Evolutionary conservation across 2,797 vertebrate species (phyloP).

Genomic region (Heterohyrax brucei): DNA sequence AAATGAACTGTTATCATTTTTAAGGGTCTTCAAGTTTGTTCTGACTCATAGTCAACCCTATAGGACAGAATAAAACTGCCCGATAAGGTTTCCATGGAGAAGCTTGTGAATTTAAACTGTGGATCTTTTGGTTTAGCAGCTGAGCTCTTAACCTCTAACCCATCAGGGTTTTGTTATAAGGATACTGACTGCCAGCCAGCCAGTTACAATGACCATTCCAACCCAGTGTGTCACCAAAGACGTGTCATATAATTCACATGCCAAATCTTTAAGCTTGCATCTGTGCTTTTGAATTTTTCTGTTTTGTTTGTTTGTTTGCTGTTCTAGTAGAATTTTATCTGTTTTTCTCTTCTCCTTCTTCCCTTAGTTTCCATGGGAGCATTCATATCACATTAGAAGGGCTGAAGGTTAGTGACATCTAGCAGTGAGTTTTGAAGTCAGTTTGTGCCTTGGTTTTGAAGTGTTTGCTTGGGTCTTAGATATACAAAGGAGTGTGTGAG

Average conservation of each 20-base stretch:
- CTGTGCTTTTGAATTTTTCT: constrained; percentile 15
- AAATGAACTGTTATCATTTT: too few species aligned
- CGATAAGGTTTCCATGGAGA: too few species aligned
- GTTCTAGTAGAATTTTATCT: not conserved
- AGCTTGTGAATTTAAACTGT: too few species aligned
- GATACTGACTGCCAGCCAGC: too few species aligned
- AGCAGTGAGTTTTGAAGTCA: constrained; percentile 67
- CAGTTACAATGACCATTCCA: not conserved
- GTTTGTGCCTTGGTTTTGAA: constrained; percentile 69
- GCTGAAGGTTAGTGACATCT: constrained; percentile 57
- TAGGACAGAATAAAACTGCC: too few species aligned
- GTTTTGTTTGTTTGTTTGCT: not conserved
- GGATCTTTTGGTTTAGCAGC: too few species aligned
- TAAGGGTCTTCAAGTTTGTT: too few species aligned
- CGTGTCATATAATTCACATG: not conserved
- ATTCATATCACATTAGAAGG: not conserved
- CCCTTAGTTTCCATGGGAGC: constrained; percentile 69
- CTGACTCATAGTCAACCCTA: too few species aligned
- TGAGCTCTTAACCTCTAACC: too few species aligned
- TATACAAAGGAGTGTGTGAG: constrained; percentile 1
- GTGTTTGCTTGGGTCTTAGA: not conserved
- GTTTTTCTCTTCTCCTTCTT: constrained; percentile 32
- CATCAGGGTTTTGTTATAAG: not conserved
- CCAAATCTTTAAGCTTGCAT: not conserved
- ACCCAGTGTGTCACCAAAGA: not conserved